Evolutionary conservation across 2,888 invertebrate species (phyloP).

Genomic region (Epirrhoe alternata): DNA sequence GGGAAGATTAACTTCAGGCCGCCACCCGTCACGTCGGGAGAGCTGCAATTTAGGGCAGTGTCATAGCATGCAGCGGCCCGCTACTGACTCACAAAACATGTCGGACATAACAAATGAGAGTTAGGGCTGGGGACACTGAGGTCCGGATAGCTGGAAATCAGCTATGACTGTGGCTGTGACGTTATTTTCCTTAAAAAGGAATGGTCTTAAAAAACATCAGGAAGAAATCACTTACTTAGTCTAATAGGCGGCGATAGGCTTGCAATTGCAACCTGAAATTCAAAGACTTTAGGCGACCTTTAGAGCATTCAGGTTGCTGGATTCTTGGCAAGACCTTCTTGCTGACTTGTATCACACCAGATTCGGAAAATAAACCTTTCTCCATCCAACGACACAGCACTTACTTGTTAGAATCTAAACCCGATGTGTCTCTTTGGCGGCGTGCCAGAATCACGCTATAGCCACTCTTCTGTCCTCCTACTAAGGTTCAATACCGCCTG

Average conservation of each 20-base stretch:
- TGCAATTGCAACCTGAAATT: not conserved
- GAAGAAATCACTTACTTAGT: too few relatives aligned
- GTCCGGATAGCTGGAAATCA: not conserved
- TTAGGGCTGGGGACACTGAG: constrained; percentile 13
- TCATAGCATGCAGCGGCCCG: constrained; percentile 22
- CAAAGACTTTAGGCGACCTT: not conserved
- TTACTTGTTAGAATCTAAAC: constrained; percentile 24
- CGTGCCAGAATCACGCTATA: constrained; percentile 16
- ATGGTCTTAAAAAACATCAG: too few relatives aligned
- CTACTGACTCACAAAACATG: constrained; percentile 28
- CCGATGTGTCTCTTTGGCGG: constrained; percentile 28
- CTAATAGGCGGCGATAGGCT: not conserved
- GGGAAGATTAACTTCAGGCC: constrained; percentile 8
- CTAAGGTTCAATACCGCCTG: constrained; percentile 6
- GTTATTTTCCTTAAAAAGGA: not conserved
- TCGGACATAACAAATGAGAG: constrained; percentile 26
- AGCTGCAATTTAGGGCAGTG: constrained; percentile 18
- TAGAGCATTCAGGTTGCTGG: not conserved
- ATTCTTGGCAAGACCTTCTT: not conserved
- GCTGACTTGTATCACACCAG: constrained; percentile 1
- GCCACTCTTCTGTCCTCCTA: constrained; percentile 14
- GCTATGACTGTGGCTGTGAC: too few relatives aligned
- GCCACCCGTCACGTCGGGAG: not conserved
- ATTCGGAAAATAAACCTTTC: constrained; percentile 22
- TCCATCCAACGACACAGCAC: constrained; percentile 14